Evolutionary conservation across 1,140 invertebrate genomes (phyloP), one percentile per base, ranked within the genome.

Genomic region (Micrasema longulum): DNA sequence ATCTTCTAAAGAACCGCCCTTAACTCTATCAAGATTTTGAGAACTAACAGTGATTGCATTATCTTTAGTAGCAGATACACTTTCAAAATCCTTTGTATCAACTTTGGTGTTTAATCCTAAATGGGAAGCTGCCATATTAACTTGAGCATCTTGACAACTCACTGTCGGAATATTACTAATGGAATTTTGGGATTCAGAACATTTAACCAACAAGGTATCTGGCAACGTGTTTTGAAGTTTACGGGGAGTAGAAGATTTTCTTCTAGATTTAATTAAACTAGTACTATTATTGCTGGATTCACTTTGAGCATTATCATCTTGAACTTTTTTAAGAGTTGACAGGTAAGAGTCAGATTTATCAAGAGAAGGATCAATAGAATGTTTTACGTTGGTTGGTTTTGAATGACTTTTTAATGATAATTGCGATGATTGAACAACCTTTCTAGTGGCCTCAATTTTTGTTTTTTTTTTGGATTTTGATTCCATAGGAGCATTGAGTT

Each of bases 161-260:
- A 31, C 26, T 31, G 26, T 31, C 26, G 26, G 26, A 7, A 7
- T 31, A 31, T 31, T 31, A 31, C 3, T 31, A 31, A 7, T 31
- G 26, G 26, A 31, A 7, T 31, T 31, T 31, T 31, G 26, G 7
- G 2, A 4, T 31, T 31, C 26, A 31, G 26, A 31, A 7, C 26
- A 31, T 31, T 31, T 31, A 31, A 31, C 26, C 7, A 7, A 31
- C 26, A 31, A 31, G 7, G 26, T 4, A 2, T 4, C 7, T 31
- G 26, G 26, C 26, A 31, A 31, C 7, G 7, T 31, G 7, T 31
- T 31, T 7, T 31, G 26, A 31, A 72, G 35, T 47, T 66, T 72
- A 26, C 70, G 48, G 4, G 71, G 71, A 38, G 71, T 72, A 9
- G 71, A 68, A 36, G 71, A 72, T 38, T 72, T 72, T 52, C 71